Evolutionary conservation across 2,888 invertebrate species (phyloP), one percentile per base, ranked within the genome.

Genomic region (Strigamia maritima): DNA sequence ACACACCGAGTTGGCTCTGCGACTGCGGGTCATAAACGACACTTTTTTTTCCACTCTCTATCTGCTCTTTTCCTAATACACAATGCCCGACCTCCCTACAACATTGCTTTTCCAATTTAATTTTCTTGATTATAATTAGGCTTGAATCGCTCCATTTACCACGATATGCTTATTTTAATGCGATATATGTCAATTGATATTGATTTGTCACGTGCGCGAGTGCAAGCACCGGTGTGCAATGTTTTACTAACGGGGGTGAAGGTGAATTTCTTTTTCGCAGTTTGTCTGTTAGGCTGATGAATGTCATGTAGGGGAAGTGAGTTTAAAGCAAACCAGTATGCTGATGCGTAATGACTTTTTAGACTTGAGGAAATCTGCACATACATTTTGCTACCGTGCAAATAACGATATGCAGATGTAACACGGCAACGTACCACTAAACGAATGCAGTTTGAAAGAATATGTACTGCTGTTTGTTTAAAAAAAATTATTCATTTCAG

Each of bases 1-100:
- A 70, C 70, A 70, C 70, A 70, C 70, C 70, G 70, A 70, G 70
- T 70, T 70, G 70, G 70, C 70, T 70, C 70, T 70, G 70, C 70
- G 70, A 70, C 70, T 70, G 70, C 70, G 70, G 70, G 70, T 70
- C 70, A 70, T 70, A 70, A 70, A 70, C 70, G 70, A 70, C 70
- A 70, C 70, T 70, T 28, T 70, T 70, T 60, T 70, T 70, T 22
- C 70, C 70, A 70, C 70, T 70, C 28, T 70, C 70, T 70, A 70
- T 70, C 70, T 70, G 70, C 70, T 70, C 70, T 70, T 70, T 70
- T 26, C 70, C 70, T 70, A 70, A 70, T 70, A 70, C 70, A 70
- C 70, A 70, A 28, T 70, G 70, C 70, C 6, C 70, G 70, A 70
- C 70, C 70, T 70, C 70, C n/a, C 24, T 70, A 70, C 70, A 70